Evolutionary conservation across 1,140 invertebrate species (phyloP), one percentile per base, ranked within the genome.

Genomic region (Conus ventricosus): DNA sequence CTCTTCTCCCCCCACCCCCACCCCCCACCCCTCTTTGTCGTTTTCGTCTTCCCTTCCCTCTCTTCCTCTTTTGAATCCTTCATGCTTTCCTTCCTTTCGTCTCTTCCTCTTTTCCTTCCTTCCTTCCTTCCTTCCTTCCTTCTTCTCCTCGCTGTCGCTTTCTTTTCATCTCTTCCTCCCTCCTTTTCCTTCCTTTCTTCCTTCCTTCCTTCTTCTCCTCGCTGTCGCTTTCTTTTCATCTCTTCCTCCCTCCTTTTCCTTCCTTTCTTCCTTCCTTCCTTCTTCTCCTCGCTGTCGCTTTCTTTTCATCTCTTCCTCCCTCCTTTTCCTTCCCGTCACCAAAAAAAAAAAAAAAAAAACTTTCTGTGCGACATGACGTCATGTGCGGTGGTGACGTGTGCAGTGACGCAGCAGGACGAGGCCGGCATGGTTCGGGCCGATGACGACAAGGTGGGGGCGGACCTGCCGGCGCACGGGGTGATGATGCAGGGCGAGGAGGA

Each of bases 391-490:
- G 15, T 60, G 57, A 60, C 57, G 67, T 71, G 67, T 71, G 82
- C 81, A 88, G 87, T 63, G 81, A 88, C 78, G 57, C 87, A 88
- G 60, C 87, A 83, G 87, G 87, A 88, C 63, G 87, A 88, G 57
- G 87, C 87, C 15, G 81, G 81, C 27, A 55, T 83, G 25, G 78
- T 88, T 25, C 63, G 82, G 51, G 88, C 81, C 13, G 88, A 85
- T 51, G 51, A 25, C 39, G 54, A 60, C 63, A 54, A 67, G 20
- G n/a, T 51, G n/a, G 23, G 15, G 67, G 17, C 67, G 17, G 67
- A 13, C 67, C 13, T 23, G 67, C 67, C 20, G 67, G 6, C 67
- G 13, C 67, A 71, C 67, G 67, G 67, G 17, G 23, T 71, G 67
- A 13, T 13, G 67, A 71, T 71, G 67, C 11, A n/a, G 67, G 67